Evolutionary conservation across 2,113 vertebrate genomes (phyloP).

Genomic region (Chelonoidis abingdonii): DNA sequence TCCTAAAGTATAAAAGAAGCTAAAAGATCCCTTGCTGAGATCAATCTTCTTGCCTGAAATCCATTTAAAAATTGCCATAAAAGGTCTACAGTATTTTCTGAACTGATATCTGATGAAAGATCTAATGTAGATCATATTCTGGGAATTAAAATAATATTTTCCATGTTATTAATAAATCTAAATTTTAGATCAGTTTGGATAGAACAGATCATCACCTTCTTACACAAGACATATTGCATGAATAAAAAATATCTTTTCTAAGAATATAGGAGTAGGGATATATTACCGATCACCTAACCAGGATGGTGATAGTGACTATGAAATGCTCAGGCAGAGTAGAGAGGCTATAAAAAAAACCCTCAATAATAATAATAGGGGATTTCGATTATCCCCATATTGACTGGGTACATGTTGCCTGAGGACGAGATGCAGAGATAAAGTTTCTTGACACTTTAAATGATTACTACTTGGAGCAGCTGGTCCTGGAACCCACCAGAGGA

Average conservation of each 20-base stretch:
- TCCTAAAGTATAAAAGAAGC: neutral
- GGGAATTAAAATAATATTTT: neutral
- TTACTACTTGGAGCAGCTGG: too few relatives aligned
- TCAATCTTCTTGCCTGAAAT: neutral
- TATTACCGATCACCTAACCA: too few relatives aligned
- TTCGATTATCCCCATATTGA: too few relatives aligned
- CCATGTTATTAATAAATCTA: neutral
- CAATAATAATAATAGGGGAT: too few relatives aligned
- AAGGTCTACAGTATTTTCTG: neutral
- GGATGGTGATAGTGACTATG: too few relatives aligned
- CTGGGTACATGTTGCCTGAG: too few relatives aligned
- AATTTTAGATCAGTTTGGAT: neutral
- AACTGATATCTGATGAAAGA: neutral
- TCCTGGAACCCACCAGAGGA: too few relatives aligned
- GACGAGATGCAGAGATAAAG: too few relatives aligned
- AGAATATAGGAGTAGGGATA: neutral
- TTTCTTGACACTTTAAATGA: too few relatives aligned
- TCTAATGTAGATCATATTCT: neutral
- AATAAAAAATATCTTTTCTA: neutral
- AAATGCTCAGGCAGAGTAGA: too few relatives aligned
- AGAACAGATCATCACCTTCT: neutral
- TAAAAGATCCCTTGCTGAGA: neutral
- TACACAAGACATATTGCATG: neutral
- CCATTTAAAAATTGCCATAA: neutral
- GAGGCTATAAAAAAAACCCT: too few relatives aligned